phyloP scores from a whole-genome alignment of 2,797 vertebrate genomes.

The Lacerta viridis region DNA sequence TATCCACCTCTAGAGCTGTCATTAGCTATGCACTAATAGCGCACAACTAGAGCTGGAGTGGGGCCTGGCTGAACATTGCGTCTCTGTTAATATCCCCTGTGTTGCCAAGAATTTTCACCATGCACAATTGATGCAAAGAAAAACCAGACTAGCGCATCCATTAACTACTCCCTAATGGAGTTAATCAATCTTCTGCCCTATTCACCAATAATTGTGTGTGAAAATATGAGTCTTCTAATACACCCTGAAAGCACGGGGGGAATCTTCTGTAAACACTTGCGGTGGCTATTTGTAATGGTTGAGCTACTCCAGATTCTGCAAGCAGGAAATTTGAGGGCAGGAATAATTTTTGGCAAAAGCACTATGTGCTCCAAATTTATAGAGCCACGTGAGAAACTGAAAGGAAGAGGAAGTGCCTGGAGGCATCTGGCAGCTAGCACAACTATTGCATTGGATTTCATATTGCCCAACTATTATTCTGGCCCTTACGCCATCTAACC shows the following conservation, averaged over 20 bases:
- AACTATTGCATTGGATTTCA: too few relatives aligned
- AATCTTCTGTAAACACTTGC: not conserved
- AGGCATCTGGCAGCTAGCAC: too few relatives aligned
- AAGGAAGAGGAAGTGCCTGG: too few relatives aligned
- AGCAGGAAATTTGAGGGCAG: not conserved
- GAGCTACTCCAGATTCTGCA: not conserved
- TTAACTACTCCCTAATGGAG: not conserved
- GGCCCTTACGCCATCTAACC: too few relatives aligned
- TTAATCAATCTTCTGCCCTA: not conserved
- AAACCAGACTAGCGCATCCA: not conserved
- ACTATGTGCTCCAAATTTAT: not conserved
- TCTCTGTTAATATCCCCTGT: slow-evolving; percentile 7
- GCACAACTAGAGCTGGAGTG: not conserved
- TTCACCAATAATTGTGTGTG: not conserved
- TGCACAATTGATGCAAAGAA: slow-evolving; percentile 16
- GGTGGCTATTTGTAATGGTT: not conserved
- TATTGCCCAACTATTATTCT: too few relatives aligned
- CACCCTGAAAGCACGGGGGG: not conserved
- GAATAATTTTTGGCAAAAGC: not conserved
- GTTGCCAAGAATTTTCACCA: slow-evolving; percentile 21
- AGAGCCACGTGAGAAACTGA: not conserved
- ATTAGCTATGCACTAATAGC: not conserved
- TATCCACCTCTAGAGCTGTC: not conserved
- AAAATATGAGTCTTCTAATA: not conserved
- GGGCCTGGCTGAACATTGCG: slow-evolving; percentile 6